Conservation (phyloP, 2,113 vertebrate genomes). For the Catharus fuscescens region DNA sequence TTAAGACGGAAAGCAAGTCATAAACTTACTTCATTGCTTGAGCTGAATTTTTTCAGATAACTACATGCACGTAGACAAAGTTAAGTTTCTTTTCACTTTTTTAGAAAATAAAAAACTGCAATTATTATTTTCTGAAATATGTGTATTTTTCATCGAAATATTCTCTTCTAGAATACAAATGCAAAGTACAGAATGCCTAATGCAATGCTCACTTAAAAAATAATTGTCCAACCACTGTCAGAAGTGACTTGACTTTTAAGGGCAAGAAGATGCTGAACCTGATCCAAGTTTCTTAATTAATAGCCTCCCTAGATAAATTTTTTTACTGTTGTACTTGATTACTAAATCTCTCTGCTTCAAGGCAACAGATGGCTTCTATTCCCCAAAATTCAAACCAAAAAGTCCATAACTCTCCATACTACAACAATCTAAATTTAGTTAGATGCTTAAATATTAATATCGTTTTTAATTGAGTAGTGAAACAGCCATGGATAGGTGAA, state of each 20-base stretch:
- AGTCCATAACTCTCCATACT: slow-evolving; percentile 59
- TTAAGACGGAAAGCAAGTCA: neutral
- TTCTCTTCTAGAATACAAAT: neutral
- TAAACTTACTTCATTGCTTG: neutral
- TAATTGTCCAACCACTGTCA: slow-evolving; percentile 48
- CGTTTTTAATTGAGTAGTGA: slow-evolving; percentile 15
- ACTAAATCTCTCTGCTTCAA: slow-evolving; percentile 75
- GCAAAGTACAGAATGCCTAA: slow-evolving; percentile 20
- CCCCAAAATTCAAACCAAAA: slow-evolving; percentile 61
- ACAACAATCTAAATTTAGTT: slow-evolving; percentile 62
- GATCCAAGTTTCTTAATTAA: slow-evolving; percentile 81
- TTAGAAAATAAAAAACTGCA: neutral
- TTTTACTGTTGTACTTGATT: slow-evolving; percentile 74
- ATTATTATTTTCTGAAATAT: neutral
- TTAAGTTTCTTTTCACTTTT: neutral
- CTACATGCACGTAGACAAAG: neutral
- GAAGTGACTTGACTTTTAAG: slow-evolving; percentile 62
- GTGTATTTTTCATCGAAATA: too few species aligned
- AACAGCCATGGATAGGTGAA: neutral
- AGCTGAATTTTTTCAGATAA: neutral
- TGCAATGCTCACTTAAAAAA: slow-evolving; percentile 31
- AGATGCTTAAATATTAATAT: slow-evolving; percentile 40
- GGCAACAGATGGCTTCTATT: slow-evolving; percentile 78
- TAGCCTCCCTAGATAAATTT: slow-evolving; percentile 76
- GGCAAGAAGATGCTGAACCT: slow-evolving; percentile 66